Percentiles rank a stretch among this genome's conserved stretches.
phyloP scores from a whole-genome alignment of 2,888 invertebrate species.

The Rhagonycha fulva region DNA sequence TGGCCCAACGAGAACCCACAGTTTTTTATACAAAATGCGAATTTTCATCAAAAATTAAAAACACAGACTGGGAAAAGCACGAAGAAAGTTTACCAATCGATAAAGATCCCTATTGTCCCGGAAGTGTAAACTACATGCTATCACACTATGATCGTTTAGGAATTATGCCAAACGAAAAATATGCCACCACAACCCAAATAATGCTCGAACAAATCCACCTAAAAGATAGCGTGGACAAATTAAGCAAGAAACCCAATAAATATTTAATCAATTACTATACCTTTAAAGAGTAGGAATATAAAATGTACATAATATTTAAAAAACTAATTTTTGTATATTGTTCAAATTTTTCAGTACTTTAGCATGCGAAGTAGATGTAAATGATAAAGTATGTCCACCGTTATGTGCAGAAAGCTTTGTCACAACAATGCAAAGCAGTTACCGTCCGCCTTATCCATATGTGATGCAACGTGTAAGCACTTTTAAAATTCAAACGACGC shows the following conservation, averaged over 20 bases:
- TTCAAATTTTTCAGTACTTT: slow-evolving; percentile 28
- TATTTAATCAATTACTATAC: slow-evolving; percentile 40
- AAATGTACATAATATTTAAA: not conserved
- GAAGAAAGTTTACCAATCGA: slow-evolving; percentile 57
- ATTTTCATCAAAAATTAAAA: slow-evolving; percentile 55
- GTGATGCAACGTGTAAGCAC: slow-evolving; percentile 56
- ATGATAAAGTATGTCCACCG: slow-evolving; percentile 17
- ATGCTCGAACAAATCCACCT: slow-evolving; percentile 57
- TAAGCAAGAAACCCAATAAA: slow-evolving; percentile 50
- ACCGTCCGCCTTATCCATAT: slow-evolving; percentile 57
- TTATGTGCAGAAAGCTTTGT: slow-evolving; percentile 53
- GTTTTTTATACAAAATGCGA: slow-evolving; percentile 47
- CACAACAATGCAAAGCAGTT: slow-evolving; percentile 60
- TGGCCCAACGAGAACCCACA: not conserved
- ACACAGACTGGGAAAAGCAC: slow-evolving; percentile 57
- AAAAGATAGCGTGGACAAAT: slow-evolving; percentile 47
- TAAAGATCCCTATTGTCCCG: slow-evolving; percentile 58
- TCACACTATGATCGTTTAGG: slow-evolving; percentile 59
- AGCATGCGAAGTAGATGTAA: slow-evolving; percentile 24
- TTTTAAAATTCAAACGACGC: not conserved
- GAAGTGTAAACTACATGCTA: slow-evolving; percentile 54
- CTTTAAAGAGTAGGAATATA: slow-evolving; percentile 36
- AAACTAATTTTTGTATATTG: not conserved
- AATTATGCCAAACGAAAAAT: slow-evolving; percentile 47
- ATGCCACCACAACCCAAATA: slow-evolving; percentile 56